Conservation (phyloP, 2,797 vertebrate genomes). For the Rhincodon typus region DNA sequence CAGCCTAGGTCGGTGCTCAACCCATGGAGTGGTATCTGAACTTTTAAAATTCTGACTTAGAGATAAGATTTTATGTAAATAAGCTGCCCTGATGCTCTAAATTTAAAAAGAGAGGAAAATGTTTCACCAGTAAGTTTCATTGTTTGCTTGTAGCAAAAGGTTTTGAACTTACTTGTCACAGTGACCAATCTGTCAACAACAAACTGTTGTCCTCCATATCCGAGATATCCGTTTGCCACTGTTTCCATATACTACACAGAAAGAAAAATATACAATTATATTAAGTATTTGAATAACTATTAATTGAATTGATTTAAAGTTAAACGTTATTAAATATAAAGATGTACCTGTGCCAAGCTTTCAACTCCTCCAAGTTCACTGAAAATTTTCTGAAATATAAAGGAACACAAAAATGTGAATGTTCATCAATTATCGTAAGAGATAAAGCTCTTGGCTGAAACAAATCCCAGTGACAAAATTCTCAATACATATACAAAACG, state of each 20-base stretch:
- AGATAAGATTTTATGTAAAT: background rate
- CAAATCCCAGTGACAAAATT: background rate
- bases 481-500: background rate
- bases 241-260: conserved; percentile 66
- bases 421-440: background rate
- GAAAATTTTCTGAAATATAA: conserved; percentile 63
- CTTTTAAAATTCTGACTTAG: background rate
- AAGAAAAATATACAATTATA: conserved; percentile 16
- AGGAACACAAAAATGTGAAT: background rate
- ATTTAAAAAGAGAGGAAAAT: background rate
- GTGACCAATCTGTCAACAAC: conserved; percentile 71
- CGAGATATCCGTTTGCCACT: conserved; percentile 59
- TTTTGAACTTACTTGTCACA: conserved; percentile 66
- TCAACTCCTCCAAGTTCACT: conserved; percentile 65
- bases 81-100: background rate
- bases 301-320: conserved; percentile 9
- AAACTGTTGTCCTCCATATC: conserved; percentile 60
- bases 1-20: background rate
- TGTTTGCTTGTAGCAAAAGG: background rate
- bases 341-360: conserved; percentile 67
- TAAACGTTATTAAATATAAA: conserved; percentile 34
- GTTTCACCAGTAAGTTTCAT: background rate
- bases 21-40: background rate
- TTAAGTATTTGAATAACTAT: background rate
- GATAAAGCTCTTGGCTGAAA: background rate